These are phyloP conservation scores for Ptilonorhynchus violaceus DNA, from an alignment of 2,113 vertebrate species.

Conservation along the genomic window DNA sequence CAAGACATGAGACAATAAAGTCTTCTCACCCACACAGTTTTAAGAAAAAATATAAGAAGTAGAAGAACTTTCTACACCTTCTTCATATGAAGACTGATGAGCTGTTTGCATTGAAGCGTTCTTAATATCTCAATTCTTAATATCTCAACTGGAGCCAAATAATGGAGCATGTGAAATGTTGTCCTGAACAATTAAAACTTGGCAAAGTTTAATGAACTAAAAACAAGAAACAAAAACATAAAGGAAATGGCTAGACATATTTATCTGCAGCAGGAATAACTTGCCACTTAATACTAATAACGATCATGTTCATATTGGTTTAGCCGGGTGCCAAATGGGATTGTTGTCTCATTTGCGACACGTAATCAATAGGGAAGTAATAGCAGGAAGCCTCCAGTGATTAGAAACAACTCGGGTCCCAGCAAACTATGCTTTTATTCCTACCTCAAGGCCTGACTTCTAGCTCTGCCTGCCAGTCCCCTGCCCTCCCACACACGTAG, in stretches of 20 bases:
- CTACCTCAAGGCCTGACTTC: neutral
- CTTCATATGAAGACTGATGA: neutral
- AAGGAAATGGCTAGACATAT: neutral
- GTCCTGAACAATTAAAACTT: neutral
- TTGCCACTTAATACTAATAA: neutral
- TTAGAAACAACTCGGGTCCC: neutral
- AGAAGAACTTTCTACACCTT: neutral
- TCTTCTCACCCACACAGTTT: neutral
- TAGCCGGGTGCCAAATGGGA: neutral
- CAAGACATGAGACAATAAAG: neutral
- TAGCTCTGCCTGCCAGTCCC: neutral
- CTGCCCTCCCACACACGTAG: accelerated
- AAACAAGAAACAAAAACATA: neutral
- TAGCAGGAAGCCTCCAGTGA: neutral
- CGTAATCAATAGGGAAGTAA: neutral
- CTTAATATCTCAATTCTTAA: neutral
- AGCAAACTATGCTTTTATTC: neutral
- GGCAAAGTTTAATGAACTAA: neutral
- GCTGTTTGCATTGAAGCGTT: neutral
- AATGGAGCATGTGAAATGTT: neutral
- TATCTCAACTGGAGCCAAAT: neutral
- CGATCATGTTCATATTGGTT: neutral
- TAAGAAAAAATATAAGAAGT: neutral
- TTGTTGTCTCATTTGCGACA: neutral
- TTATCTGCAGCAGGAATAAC: neutral